Conservation (phyloP, 1,140 invertebrate species). For the Thaumetopoea pityocampa region DNA sequence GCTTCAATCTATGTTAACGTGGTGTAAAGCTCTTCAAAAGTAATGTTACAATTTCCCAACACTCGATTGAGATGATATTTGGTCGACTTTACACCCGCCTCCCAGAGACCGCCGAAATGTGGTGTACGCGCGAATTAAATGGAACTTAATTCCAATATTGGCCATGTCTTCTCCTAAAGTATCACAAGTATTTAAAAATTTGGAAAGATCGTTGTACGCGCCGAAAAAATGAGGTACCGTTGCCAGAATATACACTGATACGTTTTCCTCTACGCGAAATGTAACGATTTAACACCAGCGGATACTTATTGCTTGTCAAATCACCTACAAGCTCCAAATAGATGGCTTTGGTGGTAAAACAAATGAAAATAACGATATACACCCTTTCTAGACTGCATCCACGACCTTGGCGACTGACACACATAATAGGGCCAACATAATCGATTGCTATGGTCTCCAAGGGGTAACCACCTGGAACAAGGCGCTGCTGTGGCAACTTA, state of each 20-base stretch:
- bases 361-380: slow-evolving; percentile 21
- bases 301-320: slow-evolving; percentile 34
- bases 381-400: slow-evolving; percentile 19
- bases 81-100: slow-evolving; percentile 17
- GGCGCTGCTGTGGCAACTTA: background rate
- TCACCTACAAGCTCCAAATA: slow-evolving; percentile 35
- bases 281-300: slow-evolving; percentile 46
- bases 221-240: slow-evolving; percentile 37
- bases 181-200: slow-evolving; percentile 16
- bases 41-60: slow-evolving; percentile 21
- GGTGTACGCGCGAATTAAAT: slow-evolving; percentile 25
- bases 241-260: slow-evolving; percentile 30
- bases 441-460: too few species aligned
- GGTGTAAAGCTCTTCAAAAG: slow-evolving; percentile 20
- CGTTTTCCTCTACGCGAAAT: slow-evolving; percentile 32
- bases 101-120: slow-evolving; percentile 23
- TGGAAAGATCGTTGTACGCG: slow-evolving; percentile 20
- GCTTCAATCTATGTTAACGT: too few species aligned
- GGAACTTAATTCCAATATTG: slow-evolving; percentile 23
- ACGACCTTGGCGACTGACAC: slow-evolving; percentile 19
- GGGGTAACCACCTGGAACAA: background rate
- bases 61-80: slow-evolving; percentile 25
- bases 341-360: slow-evolving; percentile 28
- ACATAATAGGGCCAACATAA: slow-evolving; percentile 14
- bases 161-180: slow-evolving; percentile 6